phyloP scores from a whole-genome alignment of 2,888 invertebrate species.

The Augochlorella aurata region DNA sequence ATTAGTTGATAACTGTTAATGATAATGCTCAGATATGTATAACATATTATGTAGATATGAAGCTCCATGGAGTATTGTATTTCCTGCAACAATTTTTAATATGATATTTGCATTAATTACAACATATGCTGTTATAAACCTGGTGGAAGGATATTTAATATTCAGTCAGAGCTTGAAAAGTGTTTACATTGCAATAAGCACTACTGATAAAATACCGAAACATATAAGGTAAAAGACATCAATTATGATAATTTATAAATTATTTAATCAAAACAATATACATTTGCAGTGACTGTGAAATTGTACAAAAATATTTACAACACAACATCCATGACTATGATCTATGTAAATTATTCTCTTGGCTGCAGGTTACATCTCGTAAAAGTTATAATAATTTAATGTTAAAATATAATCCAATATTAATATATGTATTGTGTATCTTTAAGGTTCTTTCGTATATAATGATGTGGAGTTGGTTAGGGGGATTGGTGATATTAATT shows the following conservation, averaged over 20 bases:
- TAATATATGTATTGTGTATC: background rate
- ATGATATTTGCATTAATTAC: constrained; percentile 65
- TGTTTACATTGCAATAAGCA: constrained; percentile 22
- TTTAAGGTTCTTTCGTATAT: constrained; percentile 63
- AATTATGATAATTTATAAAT: background rate
- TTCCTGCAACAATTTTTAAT: constrained; percentile 70
- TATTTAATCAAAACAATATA: background rate
- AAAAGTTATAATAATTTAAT: constrained; percentile 3
- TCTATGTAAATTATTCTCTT: constrained; percentile 54
- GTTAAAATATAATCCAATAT: background rate
- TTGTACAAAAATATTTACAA: constrained; percentile 56
- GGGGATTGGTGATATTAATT: constrained; percentile 60
- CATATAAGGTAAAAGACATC: background rate
- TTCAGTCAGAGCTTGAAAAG: constrained; percentile 56
- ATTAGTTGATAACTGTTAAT: constrained; percentile 7
- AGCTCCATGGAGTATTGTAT: constrained; percentile 72
- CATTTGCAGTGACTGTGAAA: constrained; percentile 64
- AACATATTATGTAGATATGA: constrained; percentile 57
- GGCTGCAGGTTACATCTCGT: constrained; percentile 56
- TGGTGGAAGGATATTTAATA: constrained; percentile 62
- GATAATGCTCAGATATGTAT: constrained; percentile 1
- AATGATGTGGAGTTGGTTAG: constrained; percentile 70
- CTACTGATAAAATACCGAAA: background rate
- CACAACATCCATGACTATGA: constrained; percentile 44
- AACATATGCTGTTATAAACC: constrained; percentile 44